Conservation (phyloP, 2,888 invertebrate genomes). For the Lypha dubia region DNA sequence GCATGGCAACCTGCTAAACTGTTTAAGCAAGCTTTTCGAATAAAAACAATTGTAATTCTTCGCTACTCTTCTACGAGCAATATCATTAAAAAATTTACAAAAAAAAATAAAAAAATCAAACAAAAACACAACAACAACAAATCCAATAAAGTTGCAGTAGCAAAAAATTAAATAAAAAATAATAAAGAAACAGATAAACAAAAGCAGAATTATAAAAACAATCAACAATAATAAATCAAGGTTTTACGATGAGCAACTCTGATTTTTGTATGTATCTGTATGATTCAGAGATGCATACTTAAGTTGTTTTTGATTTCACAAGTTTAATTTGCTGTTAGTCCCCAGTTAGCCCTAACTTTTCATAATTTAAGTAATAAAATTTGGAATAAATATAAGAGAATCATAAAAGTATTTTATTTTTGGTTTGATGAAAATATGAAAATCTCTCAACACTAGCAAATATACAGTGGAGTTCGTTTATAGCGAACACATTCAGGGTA, state of each 20-base stretch:
- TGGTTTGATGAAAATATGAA: too few species aligned
- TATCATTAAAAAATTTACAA: background rate
- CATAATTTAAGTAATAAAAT: background rate
- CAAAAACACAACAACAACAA: constrained; percentile 18
- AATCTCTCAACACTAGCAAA: too few species aligned
- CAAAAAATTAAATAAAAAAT: constrained; percentile 73
- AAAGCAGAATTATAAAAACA: constrained; percentile 65
- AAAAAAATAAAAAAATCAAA: too few species aligned
- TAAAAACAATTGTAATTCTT: constrained; percentile 52
- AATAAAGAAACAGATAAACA: constrained; percentile 64
- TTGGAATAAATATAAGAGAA: background rate
- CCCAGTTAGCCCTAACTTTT: background rate
- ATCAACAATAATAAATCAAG: constrained; percentile 66
- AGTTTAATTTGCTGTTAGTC: background rate
- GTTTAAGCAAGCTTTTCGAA: constrained; percentile 31
- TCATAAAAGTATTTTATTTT: background rate
- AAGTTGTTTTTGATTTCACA: background rate
- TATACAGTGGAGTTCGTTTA: too few species aligned
- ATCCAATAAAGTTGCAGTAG: constrained; percentile 70
- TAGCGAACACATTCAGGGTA: too few species aligned
- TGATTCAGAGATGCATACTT: constrained; percentile 36
- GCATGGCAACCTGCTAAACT: constrained; percentile 56
- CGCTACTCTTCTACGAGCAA: constrained; percentile 24
- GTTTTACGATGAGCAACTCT: constrained; percentile 66
- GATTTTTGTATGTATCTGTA: constrained; percentile 29